Evolutionary conservation across 2,888 invertebrate genomes (phyloP).

Genomic region (Molorchus minor): DNA sequence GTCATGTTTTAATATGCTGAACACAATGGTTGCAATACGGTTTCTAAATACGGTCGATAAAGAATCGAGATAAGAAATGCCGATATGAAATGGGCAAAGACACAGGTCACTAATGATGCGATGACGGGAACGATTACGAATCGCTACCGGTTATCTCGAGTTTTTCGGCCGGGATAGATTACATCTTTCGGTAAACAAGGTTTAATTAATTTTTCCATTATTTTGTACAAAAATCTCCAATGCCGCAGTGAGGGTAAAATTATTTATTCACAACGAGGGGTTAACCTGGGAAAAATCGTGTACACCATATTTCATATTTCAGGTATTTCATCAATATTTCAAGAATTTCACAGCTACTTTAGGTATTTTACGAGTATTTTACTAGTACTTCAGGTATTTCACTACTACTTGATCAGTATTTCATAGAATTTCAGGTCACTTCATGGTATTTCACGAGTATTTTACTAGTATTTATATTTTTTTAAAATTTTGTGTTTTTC

Average conservation of each 20-base stretch:
- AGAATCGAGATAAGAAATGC: slow-evolving; percentile 33
- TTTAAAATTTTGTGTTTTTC: too few relatives aligned
- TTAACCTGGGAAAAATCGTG: too few relatives aligned
- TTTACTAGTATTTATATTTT: too few relatives aligned
- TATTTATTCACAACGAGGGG: not conserved
- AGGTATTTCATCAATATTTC: too few relatives aligned
- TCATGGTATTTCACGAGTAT: too few relatives aligned
- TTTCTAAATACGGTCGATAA: slow-evolving; percentile 35
- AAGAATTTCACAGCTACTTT: too few relatives aligned
- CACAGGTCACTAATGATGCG: slow-evolving; percentile 50
- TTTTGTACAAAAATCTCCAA: too few relatives aligned
- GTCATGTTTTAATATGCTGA: slow-evolving; percentile 38
- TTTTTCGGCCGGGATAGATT: slow-evolving; percentile 45
- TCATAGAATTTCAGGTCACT: too few relatives aligned
- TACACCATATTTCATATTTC: too few relatives aligned
- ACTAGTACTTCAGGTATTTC: too few relatives aligned
- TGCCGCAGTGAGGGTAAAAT: not conserved
- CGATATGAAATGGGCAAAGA: slow-evolving; percentile 46
- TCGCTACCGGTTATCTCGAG: slow-evolving; percentile 46
- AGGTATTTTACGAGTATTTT: too few relatives aligned
- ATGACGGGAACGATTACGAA: slow-evolving; percentile 48
- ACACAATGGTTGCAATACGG: slow-evolving; percentile 35
- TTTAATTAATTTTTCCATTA: slow-evolving; percentile 43
- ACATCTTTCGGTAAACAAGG: slow-evolving; percentile 38
- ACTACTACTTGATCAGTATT: not conserved